Evolutionary conservation across 2,797 vertebrate genomes (phyloP), one percentile per base, ranked within the genome.

Genomic region (Enteromius thamalakanensis): DNA sequence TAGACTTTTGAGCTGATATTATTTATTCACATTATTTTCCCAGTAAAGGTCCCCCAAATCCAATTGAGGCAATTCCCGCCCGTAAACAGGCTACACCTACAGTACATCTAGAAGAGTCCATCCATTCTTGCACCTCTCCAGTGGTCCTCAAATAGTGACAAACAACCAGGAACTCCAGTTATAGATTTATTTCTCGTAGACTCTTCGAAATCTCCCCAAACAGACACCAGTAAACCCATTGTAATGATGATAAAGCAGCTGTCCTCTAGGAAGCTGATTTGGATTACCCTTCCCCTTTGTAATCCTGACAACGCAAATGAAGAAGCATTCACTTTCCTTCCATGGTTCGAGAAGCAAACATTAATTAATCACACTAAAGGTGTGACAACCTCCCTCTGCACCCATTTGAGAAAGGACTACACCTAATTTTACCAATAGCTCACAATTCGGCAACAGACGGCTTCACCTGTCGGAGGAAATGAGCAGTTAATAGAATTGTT

Each of bases 171-270:
- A 85, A 62, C 76, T 79, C 75, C 71, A 65, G 70, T 79, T 58
- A 17, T 77, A 49, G 89, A 90, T 91, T 92, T 88, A 91, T 92
- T 90, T 87, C 86, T 84, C 84, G 76, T 53, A 42, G 87, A 87
- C 76, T 19, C 86, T 90, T 90, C 85, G 85, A 87, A 87, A 89
- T 85, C 86, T 84, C 68, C 79, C 86, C 90, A 90, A 82, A 89
- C 88, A 80, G 87, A 86, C 45, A 85, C 81, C 86, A 87, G 87
- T 84, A 88, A 83, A 88, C 87, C 87, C 80, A 87, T 90, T 91
- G 88, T 93, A 94, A 94, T 93, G 92, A 91, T 91, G 92, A 94
- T 92, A 87, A 93, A 93, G 91, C 91, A 89, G 88, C 91, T 92
- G 92, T 91, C 90, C 85, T 86, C 84, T 86, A 88, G 84, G 80